Base-by-base conservation (phyloP, 2,113 vertebrate species). In the Tenebrosternarchus preto region DNA sequence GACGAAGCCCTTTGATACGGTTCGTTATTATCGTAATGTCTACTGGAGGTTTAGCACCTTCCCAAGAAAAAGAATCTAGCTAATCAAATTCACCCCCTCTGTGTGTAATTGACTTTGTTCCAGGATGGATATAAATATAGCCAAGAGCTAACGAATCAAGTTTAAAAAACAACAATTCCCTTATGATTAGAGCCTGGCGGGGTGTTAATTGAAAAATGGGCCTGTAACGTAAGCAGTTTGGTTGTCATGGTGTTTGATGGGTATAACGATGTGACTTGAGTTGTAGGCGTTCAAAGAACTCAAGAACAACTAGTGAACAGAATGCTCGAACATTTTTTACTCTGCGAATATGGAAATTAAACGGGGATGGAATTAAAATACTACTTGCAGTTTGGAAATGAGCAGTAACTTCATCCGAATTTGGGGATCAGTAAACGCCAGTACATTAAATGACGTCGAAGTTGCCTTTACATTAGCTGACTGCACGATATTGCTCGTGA, bases 151-250 rank as follows among this genome's bases (percentile, higher is more conserved):
- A 76, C 22, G 67, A 60, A 76, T 70, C 29, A 55, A 56, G 24
- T 71, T 76, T 64, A 53, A 70, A 76, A 61, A 76, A 81, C 66
- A 76, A 71, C 39, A 71, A 71, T 70, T 92, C 91, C 90, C 91
- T 68, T 64, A 88, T 89, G 92, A 84, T 87, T 59, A 53, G 36
- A 81, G 57, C 81, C 83, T 85, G 71, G 88, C 78, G 76, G 87
- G 86, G 90, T 88, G 92, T 90, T 92, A 91, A 92, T 92, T 83
- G 90, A 88, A 88, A 88, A 92, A 87, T 70, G 88, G 61, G 31
- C 22, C 24, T 64, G 15, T 88, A 72, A 80, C 84, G 82, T 83
- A 77, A 82, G 73, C 70, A 61, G 74, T 86, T 73, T 83, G 84
- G 82, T 66, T 46, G 76, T 88, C 84, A 78, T 72, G 72, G 84